Base-by-base conservation (phyloP, 2,797 vertebrate genomes). In the Liasis olivaceus region DNA sequence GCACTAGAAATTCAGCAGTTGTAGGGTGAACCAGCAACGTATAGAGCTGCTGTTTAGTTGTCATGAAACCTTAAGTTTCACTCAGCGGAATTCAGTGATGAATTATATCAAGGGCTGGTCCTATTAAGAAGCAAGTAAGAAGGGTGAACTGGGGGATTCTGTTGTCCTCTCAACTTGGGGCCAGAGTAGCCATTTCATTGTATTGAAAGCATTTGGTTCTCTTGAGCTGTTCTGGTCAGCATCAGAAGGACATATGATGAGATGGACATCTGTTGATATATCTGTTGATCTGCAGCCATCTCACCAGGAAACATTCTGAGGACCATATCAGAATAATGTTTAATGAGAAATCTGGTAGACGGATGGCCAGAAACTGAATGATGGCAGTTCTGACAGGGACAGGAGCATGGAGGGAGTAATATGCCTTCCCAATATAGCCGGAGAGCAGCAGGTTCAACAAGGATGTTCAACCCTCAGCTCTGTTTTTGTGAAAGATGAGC, bases 11-110 rank as follows among this genome's bases (percentile, higher is more conserved):
- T 62, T 90, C 58, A 0, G 0, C 36, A 77, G 58, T 77, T 5
- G 36, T 90, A 91, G 90, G 89, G 47, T 88, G 90, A 93, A 90
- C n/a, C 5, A 56, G 42, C 91, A 90, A 89, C 15, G 89, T 94
- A 81, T 62, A 42, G 31, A 0, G 84, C 2, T 85, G 26, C 54
- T 59, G 6, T 9, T 0, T 58, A 20, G 87, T 94, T 81, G 3
- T 0, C 69, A 0, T 2, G 90, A 89, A 59, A 36, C 60, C 92
- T 26, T 22, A 58, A 77, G 56, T 64, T 91, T 77, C 87, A 87
- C 88, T 93, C 28, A 91, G 0, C 51, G 91, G 62, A 88, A 90
- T 92, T 93, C 26, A 89, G 0, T 59, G 88, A 88, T n/a, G 95
- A 94, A 92, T 77, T 26, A 42, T 47, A 42, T 20, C 20, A 42